Evolutionary conservation across 35 echinoderm and acorn worm species (phyloP), one percentile per base, ranked within the genome.

Genomic region (Holothuria glaberrima): DNA sequence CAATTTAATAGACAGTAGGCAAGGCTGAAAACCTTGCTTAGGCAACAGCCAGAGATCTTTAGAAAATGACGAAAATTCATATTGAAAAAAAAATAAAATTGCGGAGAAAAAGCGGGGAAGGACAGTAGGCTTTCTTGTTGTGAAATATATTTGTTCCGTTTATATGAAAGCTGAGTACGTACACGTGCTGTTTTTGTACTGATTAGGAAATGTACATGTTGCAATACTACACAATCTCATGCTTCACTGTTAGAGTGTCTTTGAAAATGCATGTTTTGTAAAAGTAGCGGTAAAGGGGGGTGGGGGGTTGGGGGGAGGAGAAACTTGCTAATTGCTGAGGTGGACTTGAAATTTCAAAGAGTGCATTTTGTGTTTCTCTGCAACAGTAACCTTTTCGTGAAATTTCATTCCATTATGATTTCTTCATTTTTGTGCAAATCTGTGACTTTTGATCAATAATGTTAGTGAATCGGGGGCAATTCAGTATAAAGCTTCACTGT

Each of bases 371-470:
- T 78, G 74, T 78, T 78, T 78, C 38, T 78, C 74, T 78, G 74
- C 74, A 48, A 78, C 74, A 78, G 74, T 78, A 78, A 78, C 24
- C 26, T 78, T 78, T 78, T 48, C 24, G 74, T 48, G 74, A 78
- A 28, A 48, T 78, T 78, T 78, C 74, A 78, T 78, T 78, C 74
- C 74, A 78, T 48, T 78, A 21, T 20, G 30, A 20, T 78, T 78
- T 48, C 36, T 48, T 78, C 50, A 54, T 48, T 41, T 78, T 78
- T 48, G 74, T 78, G 74, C 74, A 78, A 78, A 56, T 78, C 50
- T 48, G 74, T 78, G 38, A 24, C 41, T 24, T n/a, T n/a, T 78
- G 44, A 48, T 48, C 38, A n/a, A 73, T 35, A 10, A 73, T 34
- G 30, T 20, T 38, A 48, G 44, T n/a, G 38, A 48, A 78, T 78